phyloP scores from a whole-genome alignment of 2,888 invertebrate genomes.

The Willowsia nigromaculata region DNA sequence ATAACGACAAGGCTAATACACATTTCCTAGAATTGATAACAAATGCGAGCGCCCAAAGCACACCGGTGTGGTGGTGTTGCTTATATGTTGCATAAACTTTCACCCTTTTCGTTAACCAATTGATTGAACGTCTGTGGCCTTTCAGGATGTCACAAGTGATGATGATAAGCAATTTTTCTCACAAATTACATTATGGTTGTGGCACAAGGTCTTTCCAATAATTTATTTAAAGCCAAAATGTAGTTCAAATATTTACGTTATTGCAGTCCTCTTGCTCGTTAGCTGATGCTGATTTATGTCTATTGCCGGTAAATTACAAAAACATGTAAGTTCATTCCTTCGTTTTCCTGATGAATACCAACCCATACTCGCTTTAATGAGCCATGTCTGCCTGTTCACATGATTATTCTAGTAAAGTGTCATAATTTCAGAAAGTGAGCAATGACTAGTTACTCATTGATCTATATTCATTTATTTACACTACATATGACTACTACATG shows the following conservation, averaged over 20 bases:
- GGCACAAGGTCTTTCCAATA: not conserved
- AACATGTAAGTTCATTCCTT: not conserved
- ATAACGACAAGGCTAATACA: too few relatives aligned
- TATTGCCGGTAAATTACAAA: not conserved
- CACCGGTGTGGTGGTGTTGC: not conserved
- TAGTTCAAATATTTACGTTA: not conserved
- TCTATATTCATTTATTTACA: constrained; percentile 14
- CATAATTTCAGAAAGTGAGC: not conserved
- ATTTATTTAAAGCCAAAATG: not conserved
- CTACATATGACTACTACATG: not conserved
- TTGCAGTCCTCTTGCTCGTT: not conserved
- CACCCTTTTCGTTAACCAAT: not conserved
- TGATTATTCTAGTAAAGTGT: too few relatives aligned
- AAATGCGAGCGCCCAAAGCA: too few relatives aligned
- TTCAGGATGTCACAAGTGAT: constrained; percentile 28
- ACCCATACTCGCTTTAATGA: not conserved
- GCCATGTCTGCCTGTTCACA: too few relatives aligned
- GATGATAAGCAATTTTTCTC: constrained; percentile 24
- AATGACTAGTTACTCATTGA: constrained; percentile 2
- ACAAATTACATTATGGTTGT: constrained; percentile 13
- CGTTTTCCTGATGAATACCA: not conserved
- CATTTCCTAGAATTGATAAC: too few relatives aligned
- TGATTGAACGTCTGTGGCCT: not conserved
- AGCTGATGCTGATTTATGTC: not conserved
- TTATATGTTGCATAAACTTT: not conserved